Evolutionary conservation across 2,888 invertebrate species (phyloP), one percentile per base, ranked within the genome.

Genomic region (Drosophila robusta): DNA sequence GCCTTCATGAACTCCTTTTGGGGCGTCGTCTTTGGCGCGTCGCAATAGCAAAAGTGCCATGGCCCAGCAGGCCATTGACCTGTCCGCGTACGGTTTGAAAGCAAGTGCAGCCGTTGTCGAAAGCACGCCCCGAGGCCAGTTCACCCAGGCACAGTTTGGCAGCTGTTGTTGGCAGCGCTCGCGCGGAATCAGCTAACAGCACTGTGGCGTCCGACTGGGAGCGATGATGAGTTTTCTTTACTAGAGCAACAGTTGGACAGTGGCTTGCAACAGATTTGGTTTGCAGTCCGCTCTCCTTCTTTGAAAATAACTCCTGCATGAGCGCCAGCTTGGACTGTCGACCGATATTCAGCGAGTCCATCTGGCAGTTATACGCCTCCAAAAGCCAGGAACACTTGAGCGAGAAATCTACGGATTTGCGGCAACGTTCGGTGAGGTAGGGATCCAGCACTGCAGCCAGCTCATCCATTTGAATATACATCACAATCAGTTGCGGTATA

Each of bases 391-490:
- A 96, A 91, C 98, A 96, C 92, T 98, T 96, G 82, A 99, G 94
- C 46, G 99, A 98, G 93, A 99, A 99, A 93, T 99, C 98, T 66
- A 97, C 97, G 78, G 98, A 98, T 92, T 96, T 95, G 89, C 98
- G 95, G 94, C 99, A 99, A 91, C 97, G 95, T 93, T 95, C 94
- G 29, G 96, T 94, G 65, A 97, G 93, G 92, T 97, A 97, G 7
- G 96, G 96, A 93, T 97, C 96, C 62, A 97, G 93, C 6, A 97
- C 97, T 93, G 99, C 99, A 61, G 99, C 99, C 80, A 99, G 96
- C 91, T 99, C 99, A 89, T 96, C 96, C 95, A 98, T 98, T 93
- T 99, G 98, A 92, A 99, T 97, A 92, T 99, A 99, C 97, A 99
- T 98, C 89, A 98, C 98, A 90, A 99, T 96, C 90, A 99, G 93